Evolutionary conservation across 1,140 invertebrate genomes (phyloP), one percentile per base, ranked within the genome.

Genomic region (Drosophila sproati): DNA sequence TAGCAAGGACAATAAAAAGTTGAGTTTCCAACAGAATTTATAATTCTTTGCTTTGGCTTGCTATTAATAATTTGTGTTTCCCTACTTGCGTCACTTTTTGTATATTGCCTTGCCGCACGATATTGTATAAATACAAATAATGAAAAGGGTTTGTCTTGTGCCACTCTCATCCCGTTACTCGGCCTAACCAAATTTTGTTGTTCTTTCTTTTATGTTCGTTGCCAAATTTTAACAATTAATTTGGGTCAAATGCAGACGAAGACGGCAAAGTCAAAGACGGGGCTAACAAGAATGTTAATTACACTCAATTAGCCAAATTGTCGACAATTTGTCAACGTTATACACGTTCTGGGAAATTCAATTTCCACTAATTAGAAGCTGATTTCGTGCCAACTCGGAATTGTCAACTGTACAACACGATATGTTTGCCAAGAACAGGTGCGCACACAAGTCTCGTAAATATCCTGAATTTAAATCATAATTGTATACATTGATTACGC

Each of bases 261-360:
- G 41, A n/a, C 52, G 59, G 20, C 34, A 47, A 39, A 56, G 48
- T 10, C 37, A 20, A 74, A 52, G 43, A 7, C 37, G 32, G 35
- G 45, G 56, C 64, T 45, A 51, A 41, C 39, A 41, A 41, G 39
- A 69, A 89, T 89, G 83, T 64, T 88, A 89, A 88, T 88, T 88
- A 78, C 85, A 78, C 77, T 85, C 80, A 88, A 88, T 88, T 88
- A 88, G 77, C 78, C 76, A 83, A 88, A 88, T 89, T 88, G 86
- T 77, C 62, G 73, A 76, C 72, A 83, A 67, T 80, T 77, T 78
- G 75, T 52, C 70, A 77, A 73, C 43, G 69, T 32, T 31, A 37
- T 56, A 51, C 41, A 20, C 57, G 35, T 55, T 52, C 37, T 41
- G 4, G n/a, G 8, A 62, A 66, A 59, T 76, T 59, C 43, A 67